phyloP scores from a whole-genome alignment of 2,797 vertebrate species.

The Diglossa cyanea region DNA sequence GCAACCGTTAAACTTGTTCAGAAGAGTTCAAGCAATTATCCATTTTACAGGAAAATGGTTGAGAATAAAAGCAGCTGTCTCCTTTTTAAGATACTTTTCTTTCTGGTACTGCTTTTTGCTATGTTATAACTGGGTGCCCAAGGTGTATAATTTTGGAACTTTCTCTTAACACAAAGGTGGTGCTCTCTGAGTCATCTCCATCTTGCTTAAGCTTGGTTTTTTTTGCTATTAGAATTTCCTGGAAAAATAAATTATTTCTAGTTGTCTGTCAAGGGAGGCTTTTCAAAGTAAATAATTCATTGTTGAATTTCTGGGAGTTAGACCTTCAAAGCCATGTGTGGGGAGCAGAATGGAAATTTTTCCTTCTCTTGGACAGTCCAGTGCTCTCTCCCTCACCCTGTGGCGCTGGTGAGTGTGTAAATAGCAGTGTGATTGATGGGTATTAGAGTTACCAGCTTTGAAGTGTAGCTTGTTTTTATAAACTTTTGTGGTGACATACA shows the following conservation, averaged over 20 bases:
- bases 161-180: background rate
- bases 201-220: background rate
- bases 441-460: background rate
- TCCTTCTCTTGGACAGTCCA: background rate
- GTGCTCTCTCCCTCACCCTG: background rate
- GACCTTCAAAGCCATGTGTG: background rate
- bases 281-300: background rate
- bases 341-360: background rate
- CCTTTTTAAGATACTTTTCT: background rate
- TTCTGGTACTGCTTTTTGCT: background rate
- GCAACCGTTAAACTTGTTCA: background rate
- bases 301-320: background rate
- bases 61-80: background rate
- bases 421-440: background rate
- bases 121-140: background rate
- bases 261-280: background rate
- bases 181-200: background rate
- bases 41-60: background rate
- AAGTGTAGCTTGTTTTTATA: background rate
- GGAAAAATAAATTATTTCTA: background rate
- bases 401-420: background rate
- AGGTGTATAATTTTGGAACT: background rate
- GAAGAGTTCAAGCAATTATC: background rate
- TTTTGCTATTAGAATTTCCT: background rate
- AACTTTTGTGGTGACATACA: background rate